Percentiles rank a stretch among this genome's conserved stretches.
These are phyloP conservation scores for Ictalurus punctatus DNA, from an alignment of 2,113 vertebrate genomes.

Conservation along the genomic window DNA sequence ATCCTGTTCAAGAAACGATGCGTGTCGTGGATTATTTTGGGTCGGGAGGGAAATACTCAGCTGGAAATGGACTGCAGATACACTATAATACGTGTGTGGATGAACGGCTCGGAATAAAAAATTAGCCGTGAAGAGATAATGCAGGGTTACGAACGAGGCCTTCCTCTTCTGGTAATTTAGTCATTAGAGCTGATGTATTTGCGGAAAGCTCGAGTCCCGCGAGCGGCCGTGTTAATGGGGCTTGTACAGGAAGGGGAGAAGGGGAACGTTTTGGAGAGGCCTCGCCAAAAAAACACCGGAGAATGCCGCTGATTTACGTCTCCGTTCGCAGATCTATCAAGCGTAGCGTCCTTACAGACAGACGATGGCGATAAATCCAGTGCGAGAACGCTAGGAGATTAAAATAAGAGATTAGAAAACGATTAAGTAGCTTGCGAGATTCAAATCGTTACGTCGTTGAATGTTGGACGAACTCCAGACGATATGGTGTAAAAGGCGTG, in stretches of 20 bases:
- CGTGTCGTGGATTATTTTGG: constrained; percentile 12
- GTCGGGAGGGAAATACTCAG: neutral
- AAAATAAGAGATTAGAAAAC: neutral
- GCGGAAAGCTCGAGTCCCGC: constrained; percentile 58
- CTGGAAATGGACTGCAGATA: neutral
- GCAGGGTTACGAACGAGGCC: constrained; percentile 44
- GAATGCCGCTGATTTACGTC: neutral
- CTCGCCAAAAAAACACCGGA: constrained; percentile 53
- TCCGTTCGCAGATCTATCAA: constrained; percentile 9
- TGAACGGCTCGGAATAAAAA: constrained; percentile 32
- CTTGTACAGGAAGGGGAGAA: constrained; percentile 64
- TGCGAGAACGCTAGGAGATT: neutral
- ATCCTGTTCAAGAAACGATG: neutral
- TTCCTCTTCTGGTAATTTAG: constrained; percentile 59
- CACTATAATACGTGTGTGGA: neutral
- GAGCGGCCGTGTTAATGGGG: constrained; percentile 66
- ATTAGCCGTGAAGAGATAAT: constrained; percentile 49
- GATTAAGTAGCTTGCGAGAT: neutral
- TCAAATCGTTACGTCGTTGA: no score
- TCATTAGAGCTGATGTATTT: constrained; percentile 66
- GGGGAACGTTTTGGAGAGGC: constrained; percentile 10
- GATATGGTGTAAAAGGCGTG: neutral
- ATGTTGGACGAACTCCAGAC: neutral
- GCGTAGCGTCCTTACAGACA: neutral
- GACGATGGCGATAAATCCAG: neutral